Evolutionary conservation across 2,888 invertebrate species (phyloP).

Genomic region (Glomeris marginata): DNA sequence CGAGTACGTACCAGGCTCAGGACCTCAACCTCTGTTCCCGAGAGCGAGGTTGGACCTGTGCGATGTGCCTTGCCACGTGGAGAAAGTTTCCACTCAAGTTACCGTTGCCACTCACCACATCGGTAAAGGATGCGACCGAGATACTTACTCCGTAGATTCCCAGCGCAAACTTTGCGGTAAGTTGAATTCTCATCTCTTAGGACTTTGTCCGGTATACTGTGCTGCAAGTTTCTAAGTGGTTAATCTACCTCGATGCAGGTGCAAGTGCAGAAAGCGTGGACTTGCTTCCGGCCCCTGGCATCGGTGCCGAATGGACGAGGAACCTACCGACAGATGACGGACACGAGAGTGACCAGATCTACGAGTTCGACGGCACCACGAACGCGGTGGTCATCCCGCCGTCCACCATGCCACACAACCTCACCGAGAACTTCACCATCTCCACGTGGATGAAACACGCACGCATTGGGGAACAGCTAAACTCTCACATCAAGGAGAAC

Average conservation of each 20-base stretch:
- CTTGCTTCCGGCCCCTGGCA: constrained; percentile 65
- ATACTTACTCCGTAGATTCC: constrained; percentile 73
- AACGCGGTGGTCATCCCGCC: constrained; percentile 75
- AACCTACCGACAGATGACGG: constrained; percentile 69
- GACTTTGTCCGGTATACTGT: too few relatives aligned
- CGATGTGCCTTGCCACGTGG: constrained; percentile 34
- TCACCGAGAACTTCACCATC: constrained; percentile 72
- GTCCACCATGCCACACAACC: constrained; percentile 53
- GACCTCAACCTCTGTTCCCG: constrained; percentile 63
- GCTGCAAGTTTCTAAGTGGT: too few relatives aligned
- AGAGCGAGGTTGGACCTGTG: constrained; percentile 49
- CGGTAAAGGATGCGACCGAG: constrained; percentile 91
- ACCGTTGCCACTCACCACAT: constrained; percentile 67
- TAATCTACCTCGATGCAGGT: too few relatives aligned
- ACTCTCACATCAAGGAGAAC: constrained; percentile 89
- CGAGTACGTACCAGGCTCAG: constrained; percentile 71
- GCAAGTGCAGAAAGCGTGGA: constrained; percentile 70
- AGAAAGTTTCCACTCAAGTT: constrained; percentile 36
- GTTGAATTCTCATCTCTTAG: constrained; percentile 20
- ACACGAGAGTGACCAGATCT: constrained; percentile 57
- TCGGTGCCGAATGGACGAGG: constrained; percentile 61
- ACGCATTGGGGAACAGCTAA: constrained; percentile 49
- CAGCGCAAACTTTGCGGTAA: constrained; percentile 68
- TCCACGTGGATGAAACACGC: constrained; percentile 93
- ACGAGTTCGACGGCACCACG: constrained; percentile 83